Evolutionary conservation across 2,113 vertebrate genomes (phyloP).

Genomic region (Mirounga angustirostris): DNA sequence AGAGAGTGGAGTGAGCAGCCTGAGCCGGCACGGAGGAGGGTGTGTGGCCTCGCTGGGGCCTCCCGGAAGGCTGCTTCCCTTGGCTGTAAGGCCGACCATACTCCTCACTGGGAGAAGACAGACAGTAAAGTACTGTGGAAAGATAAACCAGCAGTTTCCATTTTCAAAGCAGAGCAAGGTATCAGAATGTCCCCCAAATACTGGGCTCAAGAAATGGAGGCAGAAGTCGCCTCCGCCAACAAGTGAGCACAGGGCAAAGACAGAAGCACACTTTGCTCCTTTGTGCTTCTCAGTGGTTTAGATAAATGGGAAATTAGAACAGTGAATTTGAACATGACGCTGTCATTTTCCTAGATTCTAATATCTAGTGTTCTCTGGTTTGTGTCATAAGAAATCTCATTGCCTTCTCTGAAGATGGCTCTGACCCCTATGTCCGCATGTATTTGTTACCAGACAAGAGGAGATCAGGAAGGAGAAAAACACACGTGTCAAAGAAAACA

Average conservation of each 20-base stretch:
- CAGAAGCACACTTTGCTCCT: neutral
- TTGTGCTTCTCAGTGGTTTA: neutral
- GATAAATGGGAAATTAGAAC: neutral
- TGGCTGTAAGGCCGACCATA: neutral
- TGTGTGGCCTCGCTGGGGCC: neutral
- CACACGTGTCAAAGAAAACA: constrained; percentile 94
- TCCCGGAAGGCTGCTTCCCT: neutral
- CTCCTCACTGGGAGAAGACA: neutral
- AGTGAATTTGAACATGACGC: neutral
- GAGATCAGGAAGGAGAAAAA: constrained; percentile 97
- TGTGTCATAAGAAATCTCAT: constrained; percentile 93
- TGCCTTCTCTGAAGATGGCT: constrained; percentile 94
- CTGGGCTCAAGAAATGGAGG: neutral
- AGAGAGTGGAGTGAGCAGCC: neutral
- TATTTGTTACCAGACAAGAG: constrained; percentile 98
- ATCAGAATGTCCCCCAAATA: neutral
- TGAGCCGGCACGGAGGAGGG: neutral
- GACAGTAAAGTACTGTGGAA: neutral
- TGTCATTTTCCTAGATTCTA: neutral
- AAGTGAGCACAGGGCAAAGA: rapidly evolving
- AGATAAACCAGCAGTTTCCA: rapidly evolving
- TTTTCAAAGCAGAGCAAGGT: neutral
- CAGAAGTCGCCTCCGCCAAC: neutral
- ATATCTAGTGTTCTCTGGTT: constrained; percentile 27
- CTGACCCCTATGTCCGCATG: constrained; percentile 96